Evolutionary conservation across 2,113 vertebrate species (phyloP), one percentile per base, ranked within the genome.

Genomic region (Myocastor coypus): DNA sequence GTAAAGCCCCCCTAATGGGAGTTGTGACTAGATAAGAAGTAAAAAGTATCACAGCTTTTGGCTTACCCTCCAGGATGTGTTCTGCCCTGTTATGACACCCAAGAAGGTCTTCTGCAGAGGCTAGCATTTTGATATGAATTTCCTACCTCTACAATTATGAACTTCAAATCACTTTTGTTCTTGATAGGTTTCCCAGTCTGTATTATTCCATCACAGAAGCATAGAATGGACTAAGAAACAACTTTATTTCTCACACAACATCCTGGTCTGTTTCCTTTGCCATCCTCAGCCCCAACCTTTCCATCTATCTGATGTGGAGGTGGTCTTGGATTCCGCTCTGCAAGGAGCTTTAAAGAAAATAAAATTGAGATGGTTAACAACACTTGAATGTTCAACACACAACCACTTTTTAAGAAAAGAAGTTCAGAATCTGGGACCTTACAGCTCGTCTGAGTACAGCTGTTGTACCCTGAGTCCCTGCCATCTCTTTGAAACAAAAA

Each of bases 401-500:
- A 96, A 40, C 89, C 77, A 87, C 69, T 42, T 87, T 95, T 96
- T 89, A 97, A 96, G 85, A 96, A 95, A 71, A 81, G 69, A 89
- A 89, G 97, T 94, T 96, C 91, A 96, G 94, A 96, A 83, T 46
- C 80, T 1, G 1, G 85, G 87, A 61, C 92, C 91, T 96, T 97
- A 92, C 94, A 96, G 59, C 96, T 96, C 91, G 11, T 50, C 71
- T 92, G 91, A 93, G 94, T 71, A 96, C 94, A 97, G 90, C 66
- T 93, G 40, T 0, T 57, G 96, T 95, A 92, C 75, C 77, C 90
- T 96, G 96, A 98, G 93, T 68, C 63, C 57, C 85, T 85, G 97
- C 96, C 98, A 98, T 96, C 77, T 80, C 92, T 97, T 94, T 95
- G 97, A 98, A 98, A 98, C 92, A 98, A 95, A 98, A 97, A 98